Evolutionary conservation across 2,797 vertebrate species (phyloP).

Genomic region (Syndactyla subalaris): DNA sequence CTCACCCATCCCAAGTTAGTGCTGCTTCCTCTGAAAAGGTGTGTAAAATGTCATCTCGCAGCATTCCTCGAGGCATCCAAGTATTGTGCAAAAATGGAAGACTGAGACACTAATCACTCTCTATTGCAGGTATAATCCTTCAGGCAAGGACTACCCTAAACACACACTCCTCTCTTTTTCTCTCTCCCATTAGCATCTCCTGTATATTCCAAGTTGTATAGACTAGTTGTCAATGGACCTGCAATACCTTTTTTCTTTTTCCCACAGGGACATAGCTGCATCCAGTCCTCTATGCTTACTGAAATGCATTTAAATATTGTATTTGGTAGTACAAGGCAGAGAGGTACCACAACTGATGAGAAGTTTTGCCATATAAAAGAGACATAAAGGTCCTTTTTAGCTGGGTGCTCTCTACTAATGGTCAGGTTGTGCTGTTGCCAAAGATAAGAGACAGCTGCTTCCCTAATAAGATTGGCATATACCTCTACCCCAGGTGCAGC

Average conservation of each 20-base stretch:
- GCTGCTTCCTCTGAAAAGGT: neutral
- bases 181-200: neutral
- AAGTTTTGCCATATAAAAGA: neutral
- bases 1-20: neutral
- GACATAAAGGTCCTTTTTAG: neutral
- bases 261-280: accelerated
- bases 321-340: neutral
- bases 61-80: neutral
- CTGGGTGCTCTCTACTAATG: neutral
- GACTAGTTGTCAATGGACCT: neutral
- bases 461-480: neutral
- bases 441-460: neutral
- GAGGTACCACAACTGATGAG: neutral
- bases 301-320: neutral
- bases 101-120: neutral
- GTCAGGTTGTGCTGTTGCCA: neutral
- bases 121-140: accelerated
- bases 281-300: neutral
- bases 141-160: neutral
- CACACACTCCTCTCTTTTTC: neutral
- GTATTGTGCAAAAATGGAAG: neutral
- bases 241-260: neutral
- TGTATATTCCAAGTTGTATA: neutral
- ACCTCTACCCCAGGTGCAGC: neutral
- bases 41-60: neutral